Conservation (phyloP, 1,140 invertebrate genomes). For the Drosophila ficusphila region DNA sequence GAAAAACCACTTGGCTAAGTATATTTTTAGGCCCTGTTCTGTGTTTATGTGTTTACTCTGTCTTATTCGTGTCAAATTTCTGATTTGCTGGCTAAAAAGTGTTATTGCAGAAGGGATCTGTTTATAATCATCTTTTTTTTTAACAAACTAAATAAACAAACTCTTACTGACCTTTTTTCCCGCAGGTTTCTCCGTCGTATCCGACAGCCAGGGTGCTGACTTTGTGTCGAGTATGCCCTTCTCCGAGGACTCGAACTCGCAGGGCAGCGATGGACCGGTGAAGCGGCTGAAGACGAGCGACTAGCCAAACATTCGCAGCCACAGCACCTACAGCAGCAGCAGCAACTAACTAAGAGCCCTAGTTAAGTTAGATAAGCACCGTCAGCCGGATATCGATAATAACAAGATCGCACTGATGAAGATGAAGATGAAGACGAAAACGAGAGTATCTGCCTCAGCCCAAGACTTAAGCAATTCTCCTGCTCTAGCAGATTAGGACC, state of each 20-base stretch:
- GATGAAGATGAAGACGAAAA: constrained; percentile 14
- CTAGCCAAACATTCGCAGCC: constrained; percentile 52
- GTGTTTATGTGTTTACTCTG: constrained; percentile 1
- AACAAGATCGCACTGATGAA: not conserved
- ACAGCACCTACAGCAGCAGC: constrained; percentile 28
- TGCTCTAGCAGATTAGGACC: constrained; percentile 23
- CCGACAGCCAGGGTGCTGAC: constrained; percentile 94
- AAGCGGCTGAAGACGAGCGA: constrained; percentile 90
- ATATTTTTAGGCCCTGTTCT: too few species aligned
- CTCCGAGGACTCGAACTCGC: constrained; percentile 95
- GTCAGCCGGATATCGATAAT: not conserved
- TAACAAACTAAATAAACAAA: not conserved
- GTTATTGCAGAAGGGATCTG: too few species aligned
- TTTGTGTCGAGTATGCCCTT: constrained; percentile 93
- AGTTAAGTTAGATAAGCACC: constrained; percentile 4
- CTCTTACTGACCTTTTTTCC: not conserved
- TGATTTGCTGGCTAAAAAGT: too few species aligned
- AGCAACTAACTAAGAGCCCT: constrained; percentile 32
- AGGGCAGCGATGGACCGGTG: constrained; percentile 90
- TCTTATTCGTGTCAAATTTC: constrained; percentile 1
- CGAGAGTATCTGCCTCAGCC: constrained; percentile 61
- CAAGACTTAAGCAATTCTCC: constrained; percentile 70
- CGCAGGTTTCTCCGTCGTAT: constrained; percentile 94
- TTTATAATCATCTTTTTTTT: too few species aligned
- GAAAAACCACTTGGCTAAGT: too few species aligned